These are phyloP conservation scores for Erebia epiphron DNA, from an alignment of 2,888 invertebrate species.

Conservation along the genomic window DNA sequence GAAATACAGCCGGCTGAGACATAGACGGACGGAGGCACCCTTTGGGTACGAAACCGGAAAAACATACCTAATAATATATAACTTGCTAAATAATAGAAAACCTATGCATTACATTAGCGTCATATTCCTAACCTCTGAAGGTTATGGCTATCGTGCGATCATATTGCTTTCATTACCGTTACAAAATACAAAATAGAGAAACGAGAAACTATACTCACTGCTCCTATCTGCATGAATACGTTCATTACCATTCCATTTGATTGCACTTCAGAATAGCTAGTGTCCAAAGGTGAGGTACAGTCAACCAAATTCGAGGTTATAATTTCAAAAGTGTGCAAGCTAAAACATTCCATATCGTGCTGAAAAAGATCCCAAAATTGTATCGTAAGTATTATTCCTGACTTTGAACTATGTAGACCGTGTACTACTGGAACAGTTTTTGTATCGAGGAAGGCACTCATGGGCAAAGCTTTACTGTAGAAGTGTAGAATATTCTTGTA, in stretches of 20 bases:
- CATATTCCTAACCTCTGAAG: neutral
- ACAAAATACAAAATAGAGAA: conserved; percentile 20
- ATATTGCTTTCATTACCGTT: neutral
- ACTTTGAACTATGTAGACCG: neutral
- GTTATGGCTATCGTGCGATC: neutral
- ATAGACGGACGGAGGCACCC: too few species aligned
- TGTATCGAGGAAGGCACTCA: conserved; percentile 9
- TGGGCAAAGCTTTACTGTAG: neutral
- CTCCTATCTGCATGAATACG: conserved; percentile 31
- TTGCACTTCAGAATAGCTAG: conserved; percentile 25
- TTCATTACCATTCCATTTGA: conserved; percentile 33
- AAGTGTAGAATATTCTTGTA: conserved; percentile 9
- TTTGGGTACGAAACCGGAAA: too few species aligned
- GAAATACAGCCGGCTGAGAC: too few species aligned
- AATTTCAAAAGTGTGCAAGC: conserved; percentile 23
- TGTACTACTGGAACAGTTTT: conserved; percentile 7
- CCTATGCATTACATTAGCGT: neutral
- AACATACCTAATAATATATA: too few species aligned
- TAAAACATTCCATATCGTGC: conserved; percentile 22
- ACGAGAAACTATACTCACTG: conserved; percentile 21
- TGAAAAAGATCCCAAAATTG: conserved; percentile 23
- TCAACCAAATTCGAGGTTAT: conserved; percentile 16
- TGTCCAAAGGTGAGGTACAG: conserved; percentile 20
- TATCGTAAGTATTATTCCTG: neutral
- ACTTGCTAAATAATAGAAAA: too few species aligned